A percentile compares a stretch with the other conserved stretches of the same genome.
Conservation (phyloP, 2,797 vertebrate species). For the Chloroceryle inda region DNA sequence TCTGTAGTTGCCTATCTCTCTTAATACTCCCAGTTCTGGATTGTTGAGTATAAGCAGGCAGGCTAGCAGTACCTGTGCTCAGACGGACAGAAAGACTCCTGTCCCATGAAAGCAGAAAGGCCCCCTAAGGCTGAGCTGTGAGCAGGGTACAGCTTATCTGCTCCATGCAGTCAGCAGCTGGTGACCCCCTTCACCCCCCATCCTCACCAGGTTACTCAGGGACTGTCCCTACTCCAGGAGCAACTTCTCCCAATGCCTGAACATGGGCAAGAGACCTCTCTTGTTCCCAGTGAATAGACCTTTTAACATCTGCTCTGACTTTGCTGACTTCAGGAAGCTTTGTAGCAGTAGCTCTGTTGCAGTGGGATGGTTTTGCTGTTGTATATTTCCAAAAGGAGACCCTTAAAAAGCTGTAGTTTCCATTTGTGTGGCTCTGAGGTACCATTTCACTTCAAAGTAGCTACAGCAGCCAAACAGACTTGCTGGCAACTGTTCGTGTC, state of each 20-base stretch:
- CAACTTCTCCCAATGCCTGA: background rate
- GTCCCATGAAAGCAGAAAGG: background rate
- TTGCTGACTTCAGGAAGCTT: background rate
- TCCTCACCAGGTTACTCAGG: accelerated
- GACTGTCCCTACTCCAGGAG: background rate
- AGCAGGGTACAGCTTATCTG: background rate
- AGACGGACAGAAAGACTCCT: background rate
- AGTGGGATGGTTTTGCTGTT: background rate
- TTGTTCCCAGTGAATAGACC: no score
- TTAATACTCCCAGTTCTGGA: background rate
- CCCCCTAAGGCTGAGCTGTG: background rate
- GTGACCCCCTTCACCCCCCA: background rate
- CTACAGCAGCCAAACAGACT: background rate
- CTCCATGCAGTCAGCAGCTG: accelerated
- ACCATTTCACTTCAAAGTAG: background rate
- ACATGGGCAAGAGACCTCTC: background rate
- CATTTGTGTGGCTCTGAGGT: background rate
- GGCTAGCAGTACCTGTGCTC: background rate
- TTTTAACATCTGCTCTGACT: background rate
- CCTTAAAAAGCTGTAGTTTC: background rate
- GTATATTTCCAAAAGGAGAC: background rate
- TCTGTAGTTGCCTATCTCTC: background rate
- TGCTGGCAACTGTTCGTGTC: background rate
- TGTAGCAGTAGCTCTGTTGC: background rate
- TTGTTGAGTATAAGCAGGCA: no score